Conservation (phyloP, 2,888 invertebrate genomes). For the Plusia festucae region DNA sequence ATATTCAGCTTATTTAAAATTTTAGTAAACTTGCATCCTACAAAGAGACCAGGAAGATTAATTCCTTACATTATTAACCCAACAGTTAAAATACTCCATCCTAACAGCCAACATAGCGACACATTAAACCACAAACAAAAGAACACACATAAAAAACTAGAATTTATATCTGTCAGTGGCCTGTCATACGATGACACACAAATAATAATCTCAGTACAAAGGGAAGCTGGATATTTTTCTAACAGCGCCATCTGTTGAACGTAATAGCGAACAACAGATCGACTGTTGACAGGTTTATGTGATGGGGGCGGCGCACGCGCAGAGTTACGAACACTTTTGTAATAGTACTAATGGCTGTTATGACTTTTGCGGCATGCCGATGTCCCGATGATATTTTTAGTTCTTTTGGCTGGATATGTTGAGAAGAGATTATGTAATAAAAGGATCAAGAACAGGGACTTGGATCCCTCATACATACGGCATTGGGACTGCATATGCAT, state of each 20-base stretch:
- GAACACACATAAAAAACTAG: constrained; percentile 42
- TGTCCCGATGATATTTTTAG: constrained; percentile 23
- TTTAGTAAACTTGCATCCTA: no score
- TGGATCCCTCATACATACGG: not conserved
- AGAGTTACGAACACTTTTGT: constrained; percentile 51
- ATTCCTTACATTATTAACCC: no score
- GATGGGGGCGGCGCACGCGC: constrained; percentile 55
- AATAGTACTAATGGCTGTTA: constrained; percentile 43
- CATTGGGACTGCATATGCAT: not conserved
- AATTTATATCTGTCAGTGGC: constrained; percentile 55
- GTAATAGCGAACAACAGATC: constrained; percentile 68
- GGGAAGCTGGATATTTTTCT: constrained; percentile 53
- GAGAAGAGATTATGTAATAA: constrained; percentile 6
- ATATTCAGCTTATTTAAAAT: no score
- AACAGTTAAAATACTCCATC: not conserved
- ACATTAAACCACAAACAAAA: constrained; percentile 36
- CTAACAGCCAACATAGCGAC: constrained; percentile 5
- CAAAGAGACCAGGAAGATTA: no score
- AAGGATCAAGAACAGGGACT: not conserved
- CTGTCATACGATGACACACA: constrained; percentile 55
- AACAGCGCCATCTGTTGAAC: constrained; percentile 61
- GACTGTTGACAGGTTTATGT: constrained; percentile 76
- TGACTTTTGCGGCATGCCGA: constrained; percentile 30
- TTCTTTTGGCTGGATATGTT: not conserved
- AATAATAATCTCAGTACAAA: constrained; percentile 60